These are phyloP conservation scores for Chelmon rostratus DNA, from an alignment of 2,797 vertebrate species.

Conservation along the genomic window DNA sequence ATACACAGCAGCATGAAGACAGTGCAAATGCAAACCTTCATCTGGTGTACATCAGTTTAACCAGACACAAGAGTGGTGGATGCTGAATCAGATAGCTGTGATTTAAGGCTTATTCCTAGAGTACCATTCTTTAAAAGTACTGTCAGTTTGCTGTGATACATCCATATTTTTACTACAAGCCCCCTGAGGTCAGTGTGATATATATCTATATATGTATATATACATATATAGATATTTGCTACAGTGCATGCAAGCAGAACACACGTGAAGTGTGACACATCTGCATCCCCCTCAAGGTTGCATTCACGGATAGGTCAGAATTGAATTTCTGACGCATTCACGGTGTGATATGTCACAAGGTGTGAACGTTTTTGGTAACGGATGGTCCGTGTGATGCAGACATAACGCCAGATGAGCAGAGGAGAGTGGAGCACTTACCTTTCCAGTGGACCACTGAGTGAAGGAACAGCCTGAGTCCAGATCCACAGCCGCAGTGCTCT, in stretches of 20 bases:
- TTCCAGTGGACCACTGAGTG: slow-evolving; percentile 52
- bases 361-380: background rate
- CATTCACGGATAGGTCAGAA: slow-evolving; percentile 34
- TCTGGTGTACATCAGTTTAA: background rate
- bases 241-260: background rate
- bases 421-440: slow-evolving; percentile 50
- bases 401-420: background rate
- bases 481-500: slow-evolving; percentile 72
- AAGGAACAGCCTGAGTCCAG: slow-evolving; percentile 55
- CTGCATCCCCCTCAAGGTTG: slow-evolving; percentile 66
- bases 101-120: background rate
- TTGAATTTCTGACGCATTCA: slow-evolving; percentile 38
- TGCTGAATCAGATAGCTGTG: background rate
- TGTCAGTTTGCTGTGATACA: too few relatives aligned
- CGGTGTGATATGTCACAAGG: background rate
- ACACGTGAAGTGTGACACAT: slow-evolving; percentile 41
- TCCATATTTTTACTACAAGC: background rate
- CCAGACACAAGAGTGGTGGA: background rate
- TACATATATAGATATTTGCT: too few relatives aligned
- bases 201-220: too few relatives aligned
- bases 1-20: background rate
- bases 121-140: background rate
- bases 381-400: slow-evolving; percentile 1
- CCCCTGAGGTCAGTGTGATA: too few relatives aligned
- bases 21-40: background rate